Conservation (phyloP, 2,113 vertebrate species). For the Hippopotamus amphibius region DNA sequence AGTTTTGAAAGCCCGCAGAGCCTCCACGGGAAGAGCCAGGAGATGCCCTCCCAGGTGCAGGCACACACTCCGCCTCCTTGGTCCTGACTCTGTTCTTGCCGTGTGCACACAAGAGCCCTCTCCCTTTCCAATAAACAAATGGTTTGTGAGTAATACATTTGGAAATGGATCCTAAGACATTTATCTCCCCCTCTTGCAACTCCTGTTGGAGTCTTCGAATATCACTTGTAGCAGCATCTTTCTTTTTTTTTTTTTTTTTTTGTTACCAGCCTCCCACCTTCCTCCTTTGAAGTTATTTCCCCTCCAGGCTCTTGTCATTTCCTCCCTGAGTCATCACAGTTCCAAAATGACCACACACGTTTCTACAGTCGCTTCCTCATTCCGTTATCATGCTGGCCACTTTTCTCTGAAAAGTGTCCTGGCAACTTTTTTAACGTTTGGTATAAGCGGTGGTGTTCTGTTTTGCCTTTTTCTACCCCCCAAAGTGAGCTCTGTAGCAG, state of each 20-base stretch:
- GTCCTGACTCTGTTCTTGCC: rapidly evolving
- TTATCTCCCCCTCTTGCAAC: constrained; percentile 52
- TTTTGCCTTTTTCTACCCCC: not conserved
- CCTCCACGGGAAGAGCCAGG: rapidly evolving
- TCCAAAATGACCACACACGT: not conserved
- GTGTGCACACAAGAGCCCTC: too few relatives aligned
- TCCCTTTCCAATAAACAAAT: too few relatives aligned
- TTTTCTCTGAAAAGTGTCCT: not conserved
- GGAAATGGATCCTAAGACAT: not conserved
- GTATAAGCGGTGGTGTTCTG: rapidly evolving
- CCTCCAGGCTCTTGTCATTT: constrained; percentile 64
- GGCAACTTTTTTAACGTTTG: not conserved
- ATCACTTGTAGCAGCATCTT: not conserved
- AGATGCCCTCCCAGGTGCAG: rapidly evolving
- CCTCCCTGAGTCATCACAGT: constrained; percentile 69
- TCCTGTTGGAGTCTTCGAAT: not conserved
- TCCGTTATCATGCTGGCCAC: not conserved
- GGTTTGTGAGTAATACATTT: not conserved
- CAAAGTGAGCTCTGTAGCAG: not conserved
- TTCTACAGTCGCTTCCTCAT: not conserved
- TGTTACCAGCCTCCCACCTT: constrained; percentile 22
- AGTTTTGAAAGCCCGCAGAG: rapidly evolving
- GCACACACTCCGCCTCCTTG: rapidly evolving
- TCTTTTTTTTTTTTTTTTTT: not conserved
- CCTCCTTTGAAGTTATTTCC: constrained; percentile 64